Evolutionary conservation across 1,140 invertebrate species (phyloP), one percentile per base, ranked within the genome.

Genomic region (Aphelinus certus): DNA sequence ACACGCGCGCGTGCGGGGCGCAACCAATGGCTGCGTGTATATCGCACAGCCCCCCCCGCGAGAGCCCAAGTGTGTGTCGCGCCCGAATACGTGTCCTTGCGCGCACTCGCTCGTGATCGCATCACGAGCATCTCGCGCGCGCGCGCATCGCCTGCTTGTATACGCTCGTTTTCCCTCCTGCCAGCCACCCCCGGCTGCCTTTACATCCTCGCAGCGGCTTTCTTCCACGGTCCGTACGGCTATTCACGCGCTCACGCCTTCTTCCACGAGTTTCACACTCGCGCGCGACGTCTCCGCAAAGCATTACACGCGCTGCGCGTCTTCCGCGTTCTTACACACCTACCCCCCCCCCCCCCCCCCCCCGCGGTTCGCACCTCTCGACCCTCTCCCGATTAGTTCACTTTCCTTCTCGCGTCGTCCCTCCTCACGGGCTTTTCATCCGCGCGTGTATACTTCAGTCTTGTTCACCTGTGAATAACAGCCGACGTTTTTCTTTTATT

Each of bases 1-100:
- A 79, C 80, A 79, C 78, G 67, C 71, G 26, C 75, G 56, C 43
- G 60, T 53, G 56, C 26, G 6, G 3, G 3, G 45, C 48, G 9
- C 61, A 7, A 43, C 58, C 47, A 47, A 55, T 61, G 47, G 4
- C 51, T 9, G 4, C 51, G 51, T 53, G 51, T 53, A 53, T 9
- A 0, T 26, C 26, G 26, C 26, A 26, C 26, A 26, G 26, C 26
- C 26, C 26, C 26, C 26, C 26, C 26, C 26, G 26, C 26, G 26
- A 26, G 26, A 26, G 26, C 26, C 26, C 26, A 26, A 26, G 26
- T 26, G 26, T 26, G 26, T 26, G 26, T 26, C 26, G 26, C 26
- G 26, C 26, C 26, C 26, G 26, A 26, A 26, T 26, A 26, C 26
- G 26, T 26, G 26, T 26, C 26, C 26, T 26, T 26, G 26, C 26